Evolutionary conservation across 1,140 invertebrate species (phyloP), one percentile per base, ranked within the genome.

Genomic region (Helicoverpa zea): DNA sequence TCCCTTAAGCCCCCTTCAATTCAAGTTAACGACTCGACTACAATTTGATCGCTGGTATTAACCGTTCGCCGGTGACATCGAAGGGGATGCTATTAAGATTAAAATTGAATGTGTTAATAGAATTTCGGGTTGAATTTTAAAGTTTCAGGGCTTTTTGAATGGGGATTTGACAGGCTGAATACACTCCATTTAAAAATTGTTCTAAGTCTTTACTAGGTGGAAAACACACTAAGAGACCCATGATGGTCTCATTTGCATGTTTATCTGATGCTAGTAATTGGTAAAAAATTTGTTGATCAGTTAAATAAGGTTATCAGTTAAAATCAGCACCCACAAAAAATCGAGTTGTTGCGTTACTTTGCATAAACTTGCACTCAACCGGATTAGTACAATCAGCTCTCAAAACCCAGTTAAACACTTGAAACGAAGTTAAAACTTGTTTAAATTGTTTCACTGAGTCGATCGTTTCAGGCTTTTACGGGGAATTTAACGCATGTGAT

Each of bases 1-100:
- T 77, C 75, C 75, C 51, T 54, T 77, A 77, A 77, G 75, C 75
- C 47, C 75, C 75, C 43, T 77, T 77, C 75, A 77, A 77, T 77
- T 77, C 75, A 77, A 77, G 75, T 77, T 77, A 77, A 77, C 61
- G 75, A 77, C 75, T 54, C 4, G 7, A 61, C 75, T 66, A 64
- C 61, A 66, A n/a, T 77, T 77, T 77, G 75, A 77, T 77, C 75
- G 75, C 30, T 12, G 61, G 47, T 66, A 54, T 64, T 77, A 66
- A 66, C 18, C 49, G 16, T 16, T 52, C 61, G 49, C 52, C 16
- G 68, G 43, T 77, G 75, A 77, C 75, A 77, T 54, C 75, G 43
- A 64, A 61, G 35, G 75, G 61, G 75, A 54, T 54, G 61, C 61
- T 51, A 56, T 77, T 77, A 77, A 77, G 75, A 77, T 77, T 77